phyloP scores from a whole-genome alignment of 2,888 invertebrate genomes.

The Cerastis leucographa region DNA sequence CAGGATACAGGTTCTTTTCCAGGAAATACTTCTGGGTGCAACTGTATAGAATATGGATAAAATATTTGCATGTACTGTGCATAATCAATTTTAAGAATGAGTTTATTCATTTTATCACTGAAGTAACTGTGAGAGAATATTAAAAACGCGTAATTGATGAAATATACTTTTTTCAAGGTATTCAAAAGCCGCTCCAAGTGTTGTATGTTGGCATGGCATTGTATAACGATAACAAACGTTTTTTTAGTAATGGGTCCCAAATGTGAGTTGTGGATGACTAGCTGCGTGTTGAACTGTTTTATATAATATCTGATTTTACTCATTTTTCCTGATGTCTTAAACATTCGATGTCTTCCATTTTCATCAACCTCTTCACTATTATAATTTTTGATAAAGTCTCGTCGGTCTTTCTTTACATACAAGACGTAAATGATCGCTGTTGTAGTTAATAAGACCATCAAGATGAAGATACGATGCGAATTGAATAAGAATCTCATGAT shows the following conservation, averaged over 20 bases:
- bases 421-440: conserved; percentile 37
- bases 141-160: conserved; percentile 70
- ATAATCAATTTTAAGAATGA: conserved; percentile 59
- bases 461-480: background rate
- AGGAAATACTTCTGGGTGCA: conserved; percentile 75
- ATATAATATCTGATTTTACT: conserved; percentile 61
- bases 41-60: conserved; percentile 73
- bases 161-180: conserved; percentile 66
- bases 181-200: conserved; percentile 68
- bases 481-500: conserved; percentile 20
- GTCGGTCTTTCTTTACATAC: conserved; percentile 53
- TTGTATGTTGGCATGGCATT: conserved; percentile 69
- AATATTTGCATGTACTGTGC: conserved; percentile 66
- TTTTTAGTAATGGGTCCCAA: conserved; percentile 48
- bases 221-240: conserved; percentile 71
- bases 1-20: conserved; percentile 72
- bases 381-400: conserved; percentile 52
- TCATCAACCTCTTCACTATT: conserved; percentile 30
- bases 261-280: conserved; percentile 60
- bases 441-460: conserved; percentile 32
- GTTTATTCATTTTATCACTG: conserved; percentile 64
- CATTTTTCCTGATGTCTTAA: conserved; percentile 33
- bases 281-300: conserved; percentile 65
- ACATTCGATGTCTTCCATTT: conserved; percentile 7
- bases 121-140: conserved; percentile 72